phyloP scores from a whole-genome alignment of 1,140 invertebrate species.

The Hycleus cichorii region DNA sequence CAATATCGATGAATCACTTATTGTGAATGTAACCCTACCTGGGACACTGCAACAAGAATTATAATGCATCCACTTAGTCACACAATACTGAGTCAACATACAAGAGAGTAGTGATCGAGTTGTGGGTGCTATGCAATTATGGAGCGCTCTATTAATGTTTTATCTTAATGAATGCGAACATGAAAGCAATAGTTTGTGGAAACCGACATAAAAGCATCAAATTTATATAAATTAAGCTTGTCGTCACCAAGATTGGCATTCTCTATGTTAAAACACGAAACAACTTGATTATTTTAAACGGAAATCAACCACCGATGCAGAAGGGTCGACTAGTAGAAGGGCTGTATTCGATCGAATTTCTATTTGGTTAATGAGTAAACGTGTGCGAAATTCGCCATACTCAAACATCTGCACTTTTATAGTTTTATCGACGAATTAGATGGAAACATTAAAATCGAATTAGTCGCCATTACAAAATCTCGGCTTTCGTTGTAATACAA shows the following conservation, averaged over 20 bases:
- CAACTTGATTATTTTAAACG: no score
- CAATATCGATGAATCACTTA: constrained; percentile 5
- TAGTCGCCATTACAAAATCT: background rate
- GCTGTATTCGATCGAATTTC: constrained; percentile 20
- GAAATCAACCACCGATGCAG: no score
- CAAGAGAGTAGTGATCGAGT: background rate
- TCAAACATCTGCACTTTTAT: constrained; percentile 20
- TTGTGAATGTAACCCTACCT: constrained; percentile 12
- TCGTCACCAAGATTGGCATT: no score
- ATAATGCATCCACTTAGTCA: constrained; percentile 23
- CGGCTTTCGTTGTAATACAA: constrained; percentile 6
- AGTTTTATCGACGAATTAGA: constrained; percentile 12
- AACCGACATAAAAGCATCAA: background rate
- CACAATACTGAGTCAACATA: constrained; percentile 20
- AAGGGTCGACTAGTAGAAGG: no score
- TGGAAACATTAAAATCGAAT: background rate
- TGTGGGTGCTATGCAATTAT: constrained; percentile 9
- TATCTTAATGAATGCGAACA: constrained; percentile 9
- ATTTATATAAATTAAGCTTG: background rate
- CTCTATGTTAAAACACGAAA: no score
- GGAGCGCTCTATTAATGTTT: constrained; percentile 8
- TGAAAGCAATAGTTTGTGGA: background rate
- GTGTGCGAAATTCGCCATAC: constrained; percentile 22
- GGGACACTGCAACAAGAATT: constrained; percentile 20
- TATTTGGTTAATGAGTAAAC: constrained; percentile 31